These are phyloP conservation scores for Pardalotus punctatus DNA, from an alignment of 2,113 vertebrate genomes.

Conservation along the genomic window DNA sequence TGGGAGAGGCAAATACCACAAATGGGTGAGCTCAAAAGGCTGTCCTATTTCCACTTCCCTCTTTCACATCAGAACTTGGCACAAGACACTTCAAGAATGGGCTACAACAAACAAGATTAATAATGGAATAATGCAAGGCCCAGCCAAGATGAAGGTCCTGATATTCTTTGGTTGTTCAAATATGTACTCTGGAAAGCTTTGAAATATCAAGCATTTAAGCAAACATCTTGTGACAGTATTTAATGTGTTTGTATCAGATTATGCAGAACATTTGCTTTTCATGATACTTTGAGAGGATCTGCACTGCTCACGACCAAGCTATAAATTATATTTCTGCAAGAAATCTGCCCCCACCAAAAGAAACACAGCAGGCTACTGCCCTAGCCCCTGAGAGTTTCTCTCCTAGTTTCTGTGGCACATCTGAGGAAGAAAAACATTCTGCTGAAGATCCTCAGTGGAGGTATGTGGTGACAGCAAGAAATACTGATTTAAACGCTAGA, in stretches of 20 bases:
- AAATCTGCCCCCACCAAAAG: neutral
- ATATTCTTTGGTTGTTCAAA: neutral
- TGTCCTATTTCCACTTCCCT: neutral
- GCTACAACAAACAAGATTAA: neutral
- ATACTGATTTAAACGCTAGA: neutral
- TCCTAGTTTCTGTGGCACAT: neutral
- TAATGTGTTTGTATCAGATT: neutral
- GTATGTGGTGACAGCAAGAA: neutral
- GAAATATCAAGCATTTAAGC: slow-evolving; percentile 21
- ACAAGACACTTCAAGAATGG: neutral
- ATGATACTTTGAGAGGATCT: neutral
- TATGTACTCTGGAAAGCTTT: neutral
- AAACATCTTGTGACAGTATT: neutral
- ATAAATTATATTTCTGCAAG: neutral
- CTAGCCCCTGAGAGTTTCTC: neutral
- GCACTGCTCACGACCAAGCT: neutral
- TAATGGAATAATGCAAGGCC: neutral
- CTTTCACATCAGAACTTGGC: neutral
- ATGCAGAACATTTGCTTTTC: neutral
- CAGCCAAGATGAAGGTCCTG: neutral
- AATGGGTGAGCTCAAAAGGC: neutral
- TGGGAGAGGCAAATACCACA: neutral
- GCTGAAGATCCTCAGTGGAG: neutral
- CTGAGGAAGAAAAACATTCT: neutral
- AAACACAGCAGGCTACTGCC: neutral